Evolutionary conservation across 2,888 invertebrate genomes (phyloP), one percentile per base, ranked within the genome.

Genomic region (Plagodis dolabraria): DNA sequence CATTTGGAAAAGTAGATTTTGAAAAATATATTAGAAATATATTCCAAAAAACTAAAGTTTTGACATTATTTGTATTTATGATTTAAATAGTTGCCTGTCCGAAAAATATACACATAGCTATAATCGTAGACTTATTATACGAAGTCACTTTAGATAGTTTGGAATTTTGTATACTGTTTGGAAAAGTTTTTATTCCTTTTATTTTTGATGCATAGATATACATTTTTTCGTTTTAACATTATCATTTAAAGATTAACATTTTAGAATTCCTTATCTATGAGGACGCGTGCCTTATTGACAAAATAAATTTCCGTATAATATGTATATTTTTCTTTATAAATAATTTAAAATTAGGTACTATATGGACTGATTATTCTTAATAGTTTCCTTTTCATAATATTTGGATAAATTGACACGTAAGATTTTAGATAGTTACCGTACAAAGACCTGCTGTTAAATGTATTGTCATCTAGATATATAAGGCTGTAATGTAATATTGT

Each of bases 1-100:
- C 92, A 92, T 92, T 92, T 92, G 92, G 92, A 85, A 90, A 87
- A 80, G 88, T 92, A 92, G 90, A 91, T 90, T 92, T 90, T 91
- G 90, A 90, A 79, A 84, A 87, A 86, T 82, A 85, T 85, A 88
- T 86, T 87, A 89, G 83, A 57, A 40, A 40, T 40, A 81, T 83
- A 86, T 89, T 89, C 83, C 83, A 88, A 89, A 89, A 88, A 80
- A 80, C 82, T 80, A 82, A 82, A 88, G 83, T 84, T 87, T 82
- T 83, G 82, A 85, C 76, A 76, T 83, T 83, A 80, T 82, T 69
- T 83, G 79, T 80, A 83, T 85, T 80, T 68, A 87, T 88, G 85
- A 80, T 85, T 85, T 86, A 82, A 82, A 79, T 77, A 70, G 75
- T 77, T 70, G 72, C 75, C 71, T 74, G 72, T 79, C 79, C 80